Percentiles rank a stretch among this genome's conserved stretches.
These are phyloP conservation scores for Phocoena sinus DNA, from an alignment of 2,113 vertebrate genomes.

Conservation along the genomic window DNA sequence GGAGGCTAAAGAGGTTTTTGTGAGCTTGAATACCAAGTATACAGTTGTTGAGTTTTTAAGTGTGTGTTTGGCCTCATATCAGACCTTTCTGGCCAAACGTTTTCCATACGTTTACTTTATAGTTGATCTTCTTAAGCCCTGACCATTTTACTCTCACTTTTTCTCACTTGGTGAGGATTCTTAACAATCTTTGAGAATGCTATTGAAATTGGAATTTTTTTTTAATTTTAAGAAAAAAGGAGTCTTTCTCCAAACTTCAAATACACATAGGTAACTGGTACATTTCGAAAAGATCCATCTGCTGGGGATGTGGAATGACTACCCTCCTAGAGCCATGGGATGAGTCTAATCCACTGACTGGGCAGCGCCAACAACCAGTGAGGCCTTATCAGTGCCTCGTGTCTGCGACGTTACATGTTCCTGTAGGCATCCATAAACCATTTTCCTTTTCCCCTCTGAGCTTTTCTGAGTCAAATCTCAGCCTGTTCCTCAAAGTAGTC, in stretches of 20 bases:
- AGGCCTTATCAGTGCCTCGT: neutral
- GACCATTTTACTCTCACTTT: neutral
- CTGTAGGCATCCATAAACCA: neutral
- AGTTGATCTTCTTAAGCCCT: neutral
- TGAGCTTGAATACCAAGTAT: neutral
- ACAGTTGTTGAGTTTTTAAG: neutral
- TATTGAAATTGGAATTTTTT: slow-evolving; percentile 17
- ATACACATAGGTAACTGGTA: neutral
- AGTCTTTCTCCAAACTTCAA: neutral
- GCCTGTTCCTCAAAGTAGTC: neutral
- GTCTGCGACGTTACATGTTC: neutral
- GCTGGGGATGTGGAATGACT: neutral
- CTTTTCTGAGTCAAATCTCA: neutral
- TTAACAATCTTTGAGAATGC: neutral
- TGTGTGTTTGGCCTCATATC: neutral
- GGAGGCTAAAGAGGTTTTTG: neutral
- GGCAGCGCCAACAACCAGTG: neutral
- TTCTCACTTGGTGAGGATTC: neutral
- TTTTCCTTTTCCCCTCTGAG: neutral
- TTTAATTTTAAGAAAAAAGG: slow-evolving; percentile 35
- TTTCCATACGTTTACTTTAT: neutral
- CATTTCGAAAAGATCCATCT: neutral
- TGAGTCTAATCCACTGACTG: neutral
- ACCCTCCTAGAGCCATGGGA: neutral
- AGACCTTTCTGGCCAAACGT: neutral